These are phyloP conservation scores for Zoroaster sp. DNA, from an alignment of 53 echinoderm and acorn worm genomes.

Conservation along the genomic window DNA sequence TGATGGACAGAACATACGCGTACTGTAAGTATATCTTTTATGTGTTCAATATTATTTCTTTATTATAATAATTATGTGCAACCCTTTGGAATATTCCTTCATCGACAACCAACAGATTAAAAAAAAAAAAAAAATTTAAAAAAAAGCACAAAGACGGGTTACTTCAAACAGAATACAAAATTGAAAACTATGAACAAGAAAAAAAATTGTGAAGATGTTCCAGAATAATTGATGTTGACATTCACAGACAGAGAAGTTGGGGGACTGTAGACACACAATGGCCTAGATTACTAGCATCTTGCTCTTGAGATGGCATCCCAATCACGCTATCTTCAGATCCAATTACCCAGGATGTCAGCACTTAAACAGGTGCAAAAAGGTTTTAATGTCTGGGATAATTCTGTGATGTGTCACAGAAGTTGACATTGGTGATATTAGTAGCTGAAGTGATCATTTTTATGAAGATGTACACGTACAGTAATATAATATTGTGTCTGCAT, in stretches of 20 bases:
- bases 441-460: not conserved
- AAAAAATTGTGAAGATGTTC: not conserved
- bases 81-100: not conserved
- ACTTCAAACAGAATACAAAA: not conserved
- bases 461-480: constrained; percentile 22
- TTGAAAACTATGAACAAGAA: not conserved
- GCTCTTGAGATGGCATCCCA: constrained; percentile 23
- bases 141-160: not conserved
- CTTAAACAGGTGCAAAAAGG: constrained; percentile 61
- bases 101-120: not conserved
- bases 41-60: not conserved
- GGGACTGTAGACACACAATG: not conserved
- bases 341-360: constrained; percentile 55
- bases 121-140: not conserved
- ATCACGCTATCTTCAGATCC: constrained; percentile 54
- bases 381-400: constrained; percentile 56
- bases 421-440: constrained; percentile 26
- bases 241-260: constrained; percentile 12
- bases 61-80: not conserved
- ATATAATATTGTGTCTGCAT: not conserved
- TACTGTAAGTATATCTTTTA: not conserved
- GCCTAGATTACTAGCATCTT: constrained; percentile 15
- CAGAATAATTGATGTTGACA: constrained; percentile 12
- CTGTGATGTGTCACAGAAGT: constrained; percentile 46
- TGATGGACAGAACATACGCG: not conserved